Evolutionary conservation across 2,113 vertebrate species (phyloP).

Genomic region (Hippoglossus stenolepis): DNA sequence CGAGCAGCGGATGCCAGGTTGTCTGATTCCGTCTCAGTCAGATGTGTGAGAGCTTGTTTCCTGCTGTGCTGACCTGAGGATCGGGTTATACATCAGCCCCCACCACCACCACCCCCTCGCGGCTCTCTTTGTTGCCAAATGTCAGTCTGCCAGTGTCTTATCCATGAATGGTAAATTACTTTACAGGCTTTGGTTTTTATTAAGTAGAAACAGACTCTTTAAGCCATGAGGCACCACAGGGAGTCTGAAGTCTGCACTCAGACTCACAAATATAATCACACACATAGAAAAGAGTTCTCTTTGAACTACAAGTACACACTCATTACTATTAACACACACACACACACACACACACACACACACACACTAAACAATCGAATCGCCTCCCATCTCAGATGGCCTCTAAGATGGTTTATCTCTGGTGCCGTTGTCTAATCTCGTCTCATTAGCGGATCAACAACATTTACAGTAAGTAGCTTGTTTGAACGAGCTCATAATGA

Average conservation of each 20-base stretch:
- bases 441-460: slow-evolving; percentile 40
- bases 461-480: slow-evolving; percentile 47
- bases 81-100: slow-evolving; percentile 8
- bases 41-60: slow-evolving; percentile 35
- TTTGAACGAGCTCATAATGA: slow-evolving; percentile 44
- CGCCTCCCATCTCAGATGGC: slow-evolving; percentile 21
- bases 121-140: slow-evolving; percentile 50
- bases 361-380: not conserved
- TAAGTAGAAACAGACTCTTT: slow-evolving; percentile 57
- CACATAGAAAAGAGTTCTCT: not conserved
- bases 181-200: slow-evolving; percentile 34
- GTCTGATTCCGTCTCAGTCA: slow-evolving; percentile 10
- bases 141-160: slow-evolving; percentile 45
- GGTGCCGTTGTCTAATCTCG: slow-evolving; percentile 43
- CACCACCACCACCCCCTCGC: slow-evolving; percentile 19
- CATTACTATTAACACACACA: not conserved
- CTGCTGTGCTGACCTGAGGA: slow-evolving; percentile 49
- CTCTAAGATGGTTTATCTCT: slow-evolving; percentile 40
- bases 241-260: slow-evolving; percentile 22
- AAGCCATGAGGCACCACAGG: slow-evolving; percentile 23
- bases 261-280: not conserved
- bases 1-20: not conserved
- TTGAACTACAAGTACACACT: no score
- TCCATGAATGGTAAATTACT: slow-evolving; percentile 35
- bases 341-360: not conserved